phyloP scores from a whole-genome alignment of 30 jellyfish, hydroid and myxozoan species.

The Haliclystus octoradiatus region DNA sequence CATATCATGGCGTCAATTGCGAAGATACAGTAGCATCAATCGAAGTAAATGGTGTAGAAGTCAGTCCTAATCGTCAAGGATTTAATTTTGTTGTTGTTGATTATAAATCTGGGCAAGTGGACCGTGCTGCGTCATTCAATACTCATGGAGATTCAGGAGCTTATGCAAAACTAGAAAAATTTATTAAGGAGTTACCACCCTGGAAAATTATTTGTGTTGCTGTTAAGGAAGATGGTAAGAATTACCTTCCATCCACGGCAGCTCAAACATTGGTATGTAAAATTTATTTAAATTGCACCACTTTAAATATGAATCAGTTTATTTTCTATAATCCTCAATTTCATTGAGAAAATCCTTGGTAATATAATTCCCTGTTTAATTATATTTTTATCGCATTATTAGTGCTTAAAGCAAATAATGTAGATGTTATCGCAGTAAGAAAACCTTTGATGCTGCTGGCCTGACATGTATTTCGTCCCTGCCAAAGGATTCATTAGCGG shows the following conservation, averaged over 20 bases:
- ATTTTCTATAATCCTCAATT: too few species aligned
- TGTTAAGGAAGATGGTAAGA: constrained; percentile 74
- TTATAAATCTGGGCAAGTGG: constrained; percentile 63
- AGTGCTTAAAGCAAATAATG: too few species aligned
- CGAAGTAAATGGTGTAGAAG: constrained; percentile 58
- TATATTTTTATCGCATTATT: too few species aligned
- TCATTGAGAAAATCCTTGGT: too few species aligned
- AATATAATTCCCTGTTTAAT: too few species aligned
- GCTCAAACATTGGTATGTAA: constrained; percentile 54
- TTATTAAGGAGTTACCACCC: constrained; percentile 45
- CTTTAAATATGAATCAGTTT: neutral
- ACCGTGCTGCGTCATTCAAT: constrained; percentile 51
- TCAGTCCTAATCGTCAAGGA: constrained; percentile 84
- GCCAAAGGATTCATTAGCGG: too few species aligned
- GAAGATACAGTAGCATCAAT: constrained; percentile 93
- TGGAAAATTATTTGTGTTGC: constrained; percentile 91
- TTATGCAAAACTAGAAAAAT: constrained; percentile 41
- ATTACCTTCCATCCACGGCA: constrained; percentile 74
- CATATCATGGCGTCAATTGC: constrained; percentile 84
- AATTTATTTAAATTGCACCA: neutral
- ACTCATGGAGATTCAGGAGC: constrained; percentile 97
- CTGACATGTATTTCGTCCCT: too few species aligned
- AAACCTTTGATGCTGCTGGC: too few species aligned
- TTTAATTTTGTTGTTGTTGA: constrained; percentile 86
- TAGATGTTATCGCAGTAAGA: too few species aligned